These are phyloP conservation scores for Beaufortia kweichowensis DNA, from an alignment of 2,113 vertebrate genomes.

Conservation along the genomic window DNA sequence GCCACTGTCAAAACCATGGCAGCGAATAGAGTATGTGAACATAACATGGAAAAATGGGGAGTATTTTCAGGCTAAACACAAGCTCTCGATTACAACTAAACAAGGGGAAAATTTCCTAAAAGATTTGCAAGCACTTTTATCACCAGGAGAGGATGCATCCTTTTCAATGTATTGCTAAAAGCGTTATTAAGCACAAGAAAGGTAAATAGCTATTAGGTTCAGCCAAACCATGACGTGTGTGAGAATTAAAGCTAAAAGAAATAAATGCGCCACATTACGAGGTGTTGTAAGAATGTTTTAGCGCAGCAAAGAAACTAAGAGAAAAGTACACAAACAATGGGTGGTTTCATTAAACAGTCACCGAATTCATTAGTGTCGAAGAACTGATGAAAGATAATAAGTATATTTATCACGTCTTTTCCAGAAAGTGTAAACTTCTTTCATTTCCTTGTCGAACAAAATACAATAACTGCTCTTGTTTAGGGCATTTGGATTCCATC, in stretches of 20 bases:
- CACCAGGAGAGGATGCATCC: slow-evolving; percentile 8
- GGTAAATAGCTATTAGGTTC: slow-evolving; percentile 27
- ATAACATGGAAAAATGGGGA: not conserved
- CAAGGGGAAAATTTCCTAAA: not conserved
- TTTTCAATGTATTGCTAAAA: slow-evolving; percentile 10
- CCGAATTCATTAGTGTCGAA: slow-evolving; percentile 48
- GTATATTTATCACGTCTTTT: slow-evolving; percentile 37
- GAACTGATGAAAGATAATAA: slow-evolving; percentile 50
- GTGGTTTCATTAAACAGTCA: slow-evolving; percentile 16
- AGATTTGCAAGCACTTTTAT: not conserved
- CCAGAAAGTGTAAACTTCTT: slow-evolving; percentile 37
- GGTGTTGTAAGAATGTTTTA: slow-evolving; percentile 25
- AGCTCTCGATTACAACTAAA: not conserved
- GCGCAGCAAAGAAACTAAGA: slow-evolving; percentile 3
- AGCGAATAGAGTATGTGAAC: slow-evolving; percentile 9
- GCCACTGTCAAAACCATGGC: slow-evolving; percentile 42
- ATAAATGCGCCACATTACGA: slow-evolving; percentile 18
- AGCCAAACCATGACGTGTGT: slow-evolving; percentile 20
- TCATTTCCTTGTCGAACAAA: slow-evolving; percentile 36
- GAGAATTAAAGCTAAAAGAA: slow-evolving; percentile 23
- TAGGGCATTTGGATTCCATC: slow-evolving; percentile 36
- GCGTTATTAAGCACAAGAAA: slow-evolving; percentile 14
- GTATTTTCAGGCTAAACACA: slow-evolving; percentile 14
- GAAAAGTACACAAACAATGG: not conserved
- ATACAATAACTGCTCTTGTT: slow-evolving; percentile 54